phyloP scores from a whole-genome alignment of 2,113 vertebrate species.

The Actenoides hombroni region DNA sequence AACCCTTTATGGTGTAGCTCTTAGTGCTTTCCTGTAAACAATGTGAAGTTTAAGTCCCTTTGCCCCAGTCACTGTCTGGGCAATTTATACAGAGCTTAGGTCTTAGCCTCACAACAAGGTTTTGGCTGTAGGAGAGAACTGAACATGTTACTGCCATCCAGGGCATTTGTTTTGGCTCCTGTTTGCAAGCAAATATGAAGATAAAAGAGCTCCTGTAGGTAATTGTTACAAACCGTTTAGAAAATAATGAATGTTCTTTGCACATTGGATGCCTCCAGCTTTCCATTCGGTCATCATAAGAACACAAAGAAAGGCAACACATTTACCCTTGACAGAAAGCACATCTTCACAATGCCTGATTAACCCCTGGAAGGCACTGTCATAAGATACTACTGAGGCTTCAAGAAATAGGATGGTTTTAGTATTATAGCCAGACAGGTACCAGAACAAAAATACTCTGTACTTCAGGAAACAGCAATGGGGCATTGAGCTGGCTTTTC shows the following conservation, averaged over 20 bases:
- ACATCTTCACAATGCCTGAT: background rate
- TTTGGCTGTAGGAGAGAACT: background rate
- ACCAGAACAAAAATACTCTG: background rate
- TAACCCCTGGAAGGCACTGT: background rate
- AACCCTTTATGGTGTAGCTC: background rate
- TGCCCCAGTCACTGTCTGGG: background rate
- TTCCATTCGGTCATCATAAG: rapidly evolving
- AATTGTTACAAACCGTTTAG: background rate
- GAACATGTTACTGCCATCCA: background rate
- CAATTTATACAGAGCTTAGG: background rate
- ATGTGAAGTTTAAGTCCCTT: background rate
- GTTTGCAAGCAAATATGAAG: background rate
- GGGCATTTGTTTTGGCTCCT: background rate
- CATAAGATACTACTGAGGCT: background rate
- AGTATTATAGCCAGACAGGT: background rate
- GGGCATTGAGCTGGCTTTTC: background rate
- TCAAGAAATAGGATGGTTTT: background rate
- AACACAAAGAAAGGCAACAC: background rate
- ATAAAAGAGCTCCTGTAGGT: background rate
- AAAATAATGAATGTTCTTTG: background rate
- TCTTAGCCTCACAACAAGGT: background rate
- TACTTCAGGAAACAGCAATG: background rate
- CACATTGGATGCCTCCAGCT: background rate
- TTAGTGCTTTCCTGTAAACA: background rate
- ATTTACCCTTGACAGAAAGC: background rate